Evolutionary conservation across 2,113 vertebrate genomes (phyloP), one percentile per base, ranked within the genome.

Genomic region (Dinomys branickii): DNA sequence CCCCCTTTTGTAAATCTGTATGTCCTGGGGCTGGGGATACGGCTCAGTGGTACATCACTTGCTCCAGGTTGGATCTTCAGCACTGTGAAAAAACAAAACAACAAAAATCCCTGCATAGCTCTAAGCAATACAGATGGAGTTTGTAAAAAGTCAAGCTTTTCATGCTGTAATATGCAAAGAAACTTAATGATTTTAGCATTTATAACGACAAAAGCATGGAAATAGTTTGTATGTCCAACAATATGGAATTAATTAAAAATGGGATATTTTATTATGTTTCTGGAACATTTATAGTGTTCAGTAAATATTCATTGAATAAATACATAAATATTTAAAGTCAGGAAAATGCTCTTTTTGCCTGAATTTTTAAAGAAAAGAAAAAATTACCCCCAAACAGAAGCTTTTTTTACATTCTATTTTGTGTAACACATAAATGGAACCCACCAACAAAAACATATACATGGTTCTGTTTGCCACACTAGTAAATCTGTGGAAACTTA

Each of bases 221-320:
- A 63, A 88, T 88, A 78, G 61, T 63, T 73, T 81, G 7, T 56
- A 58, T 58, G 24, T 75, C 4, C 44, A 92, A 85, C 3, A 92
- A 47, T 84, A 80, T 85, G 26, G 11, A n/a, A 69, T 93, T 93
- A 77, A 77, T 94, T 91, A 71, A 95, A 77, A 87, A 80, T 63
- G 28, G 4, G 2, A 80, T 78, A 2, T 50, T 67, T 91, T 86
- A 54, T 65, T 86, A 38, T 65, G 4, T 63, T 67, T 12, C 50
- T 69, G 4, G 35, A 19, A n/a, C 10, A 65, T 41, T 71, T 17
- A 80, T 85, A 56, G 56, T 41, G 16, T 38, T 89, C 73, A 80
- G 33, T 54, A 92, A 65, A 81, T 81, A 81, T 50, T 94, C 33
- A 80, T 14, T 71, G 54, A 95, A 22, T 63, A 69, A 86, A 41